Base-by-base conservation (phyloP, 2,113 vertebrate genomes). In the Neogale vison region DNA sequence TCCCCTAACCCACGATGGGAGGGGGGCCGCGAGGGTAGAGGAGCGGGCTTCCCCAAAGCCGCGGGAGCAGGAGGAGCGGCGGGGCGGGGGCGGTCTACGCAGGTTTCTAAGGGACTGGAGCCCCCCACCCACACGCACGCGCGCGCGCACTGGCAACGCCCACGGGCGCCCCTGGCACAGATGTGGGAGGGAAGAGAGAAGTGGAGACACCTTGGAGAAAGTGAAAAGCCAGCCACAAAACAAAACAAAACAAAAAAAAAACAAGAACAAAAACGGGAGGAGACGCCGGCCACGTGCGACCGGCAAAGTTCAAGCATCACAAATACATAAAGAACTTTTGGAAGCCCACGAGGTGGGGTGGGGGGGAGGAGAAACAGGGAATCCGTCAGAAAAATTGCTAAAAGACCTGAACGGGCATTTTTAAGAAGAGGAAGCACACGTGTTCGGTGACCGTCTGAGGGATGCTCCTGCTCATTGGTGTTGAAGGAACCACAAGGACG, bases 181-280 rank as follows among this genome's bases (percentile, higher is more conserved):
- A 81, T 90, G 91, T 15, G 59, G 65, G 80, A 63, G 85, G 77
- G 13, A 42, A 59, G 55, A 42, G 90, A 89, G 92, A 79, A 52
- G 55, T 24, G 91, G 50, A 63, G 92, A 76, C 81, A 69, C 95
- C 84, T 71, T 63, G 18, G 92, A 93, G 96, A 96, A 98, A 97
- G 96, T 97, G 97, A 93, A 95, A 94, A 74, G 71, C 72, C 34
- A 95, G 92, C 93, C 91, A 52, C 93, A 81, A 21, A 59, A 57
- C 18, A 57, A 20, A 55, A 20, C 18, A 57, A 57, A 57, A 59
- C 57, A 59, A 21, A 57, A 21, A 8, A 59, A 21, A 23, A 21
- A 59, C 20, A 59, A 59, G 52, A 55, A 61, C 59, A 61, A 24
- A 61, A 17, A 15, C 79, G 42, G 87, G 84, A 81, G 71, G 45